Evolutionary conservation across 2,797 vertebrate genomes (phyloP).

Genomic region (Pseudomugil gertrudae): DNA sequence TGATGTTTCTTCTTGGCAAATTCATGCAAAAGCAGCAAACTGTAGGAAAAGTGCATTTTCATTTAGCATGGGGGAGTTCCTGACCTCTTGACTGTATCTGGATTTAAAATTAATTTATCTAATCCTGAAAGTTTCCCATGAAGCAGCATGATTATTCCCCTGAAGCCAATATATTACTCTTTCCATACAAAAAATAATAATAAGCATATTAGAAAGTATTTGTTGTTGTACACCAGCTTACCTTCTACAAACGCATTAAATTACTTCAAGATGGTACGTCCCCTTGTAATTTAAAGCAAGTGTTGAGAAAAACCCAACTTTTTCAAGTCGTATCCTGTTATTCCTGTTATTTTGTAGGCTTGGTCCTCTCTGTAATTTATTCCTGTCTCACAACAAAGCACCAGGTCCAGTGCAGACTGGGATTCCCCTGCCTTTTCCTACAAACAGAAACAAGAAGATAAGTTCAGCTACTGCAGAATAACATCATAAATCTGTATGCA

Average conservation of each 20-base stretch:
- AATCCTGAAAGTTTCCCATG: slow-evolving; percentile 1
- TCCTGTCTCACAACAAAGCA: slow-evolving; percentile 20
- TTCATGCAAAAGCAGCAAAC: background rate
- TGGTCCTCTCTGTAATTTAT: slow-evolving; percentile 22
- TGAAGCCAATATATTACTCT: background rate
- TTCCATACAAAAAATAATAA: background rate
- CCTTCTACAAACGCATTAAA: slow-evolving; percentile 2
- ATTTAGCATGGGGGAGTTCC: background rate
- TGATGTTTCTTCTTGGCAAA: slow-evolving; percentile 7
- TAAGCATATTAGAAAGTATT: background rate
- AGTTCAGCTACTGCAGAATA: background rate
- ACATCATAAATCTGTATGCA: too few species aligned
- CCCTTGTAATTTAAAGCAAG: background rate
- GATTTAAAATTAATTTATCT: background rate
- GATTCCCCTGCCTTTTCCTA: slow-evolving; percentile 14
- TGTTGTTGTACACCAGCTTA: background rate
- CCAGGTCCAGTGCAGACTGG: slow-evolving; percentile 4
- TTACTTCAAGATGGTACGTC: slow-evolving; percentile 4
- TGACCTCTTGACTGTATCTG: background rate
- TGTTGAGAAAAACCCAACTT: slow-evolving; percentile 3
- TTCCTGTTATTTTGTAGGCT: slow-evolving; percentile 12
- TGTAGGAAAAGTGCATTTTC: background rate
- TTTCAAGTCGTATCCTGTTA: slow-evolving; percentile 18
- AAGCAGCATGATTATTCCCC: slow-evolving; percentile 5
- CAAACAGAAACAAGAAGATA: too few species aligned